Conservation (phyloP, 1,140 invertebrate genomes). For the Lordiphosa collinella region DNA sequence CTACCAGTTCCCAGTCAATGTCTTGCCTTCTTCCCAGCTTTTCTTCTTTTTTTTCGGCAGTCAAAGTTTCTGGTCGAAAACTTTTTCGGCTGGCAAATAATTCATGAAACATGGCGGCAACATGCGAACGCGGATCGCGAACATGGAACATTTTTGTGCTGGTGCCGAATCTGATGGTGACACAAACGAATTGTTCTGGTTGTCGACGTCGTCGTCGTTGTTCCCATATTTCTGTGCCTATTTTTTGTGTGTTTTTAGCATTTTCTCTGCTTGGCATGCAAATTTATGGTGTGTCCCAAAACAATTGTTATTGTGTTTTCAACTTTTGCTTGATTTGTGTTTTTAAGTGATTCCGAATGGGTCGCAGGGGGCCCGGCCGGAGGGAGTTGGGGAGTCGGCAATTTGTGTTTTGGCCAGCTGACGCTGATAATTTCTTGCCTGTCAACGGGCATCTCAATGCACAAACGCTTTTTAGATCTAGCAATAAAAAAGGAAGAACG, state of each 20-base stretch:
- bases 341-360: constrained; percentile 77
- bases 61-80: constrained; percentile 67
- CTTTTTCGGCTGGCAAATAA: constrained; percentile 69
- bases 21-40: constrained; percentile 34
- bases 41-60: constrained; percentile 32
- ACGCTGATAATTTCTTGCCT: constrained; percentile 65
- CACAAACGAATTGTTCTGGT: constrained; percentile 76
- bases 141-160: constrained; percentile 70
- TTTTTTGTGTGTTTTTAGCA: constrained; percentile 55
- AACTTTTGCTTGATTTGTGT: constrained; percentile 78
- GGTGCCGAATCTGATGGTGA: constrained; percentile 76
- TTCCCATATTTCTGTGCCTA: constrained; percentile 72
- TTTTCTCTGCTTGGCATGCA: constrained; percentile 64
- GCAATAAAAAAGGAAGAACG: neutral
- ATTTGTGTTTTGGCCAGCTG: constrained; percentile 31
- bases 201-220: constrained; percentile 44
- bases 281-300: constrained; percentile 77
- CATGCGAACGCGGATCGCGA: constrained; percentile 66
- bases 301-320: constrained; percentile 77
- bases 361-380: constrained; percentile 47
- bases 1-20: constrained; percentile 44
- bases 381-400: constrained; percentile 9
- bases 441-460: constrained; percentile 54
- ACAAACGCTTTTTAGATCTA: constrained; percentile 56
- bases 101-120: constrained; percentile 73